These are phyloP conservation scores for Telmatochromis sp. DNA, from an alignment of 2,113 vertebrate genomes.

Conservation along the genomic window DNA sequence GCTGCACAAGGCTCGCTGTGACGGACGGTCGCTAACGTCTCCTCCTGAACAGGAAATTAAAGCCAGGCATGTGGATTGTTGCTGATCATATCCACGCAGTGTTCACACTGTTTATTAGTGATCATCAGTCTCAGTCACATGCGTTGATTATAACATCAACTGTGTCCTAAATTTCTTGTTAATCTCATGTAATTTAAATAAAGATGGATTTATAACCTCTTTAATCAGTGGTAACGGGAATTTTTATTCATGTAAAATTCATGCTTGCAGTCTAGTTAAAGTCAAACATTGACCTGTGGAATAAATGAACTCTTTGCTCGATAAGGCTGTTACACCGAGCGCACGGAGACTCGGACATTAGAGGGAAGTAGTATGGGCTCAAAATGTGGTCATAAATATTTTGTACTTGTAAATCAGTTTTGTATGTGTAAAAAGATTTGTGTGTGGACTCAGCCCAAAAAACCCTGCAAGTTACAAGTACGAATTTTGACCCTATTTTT, in stretches of 20 bases:
- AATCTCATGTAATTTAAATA: background rate
- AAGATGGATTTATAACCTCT: background rate
- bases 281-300: background rate
- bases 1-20: background rate
- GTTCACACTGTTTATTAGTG: slow-evolving; percentile 28
- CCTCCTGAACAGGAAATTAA: slow-evolving; percentile 56
- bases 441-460: background rate
- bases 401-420: background rate
- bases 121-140: slow-evolving; percentile 22
- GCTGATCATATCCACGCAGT: slow-evolving; percentile 14
- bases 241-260: background rate
- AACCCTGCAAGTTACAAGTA: background rate
- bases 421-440: background rate
- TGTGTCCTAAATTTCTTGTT: background rate
- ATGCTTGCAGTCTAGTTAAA: background rate
- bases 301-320: background rate
- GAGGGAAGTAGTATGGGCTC: background rate
- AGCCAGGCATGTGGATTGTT: background rate
- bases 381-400: background rate
- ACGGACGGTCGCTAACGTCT: background rate
- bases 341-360: background rate
- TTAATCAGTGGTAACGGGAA: background rate
- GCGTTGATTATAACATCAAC: background rate
- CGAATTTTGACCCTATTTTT: background rate
- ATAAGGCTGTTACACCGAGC: background rate